A percentile compares a stretch with the other conserved stretches of the same genome.
Evolutionary conservation across 2,888 invertebrate species (phyloP).

Genomic region (Drosophila kanekoi): DNA sequence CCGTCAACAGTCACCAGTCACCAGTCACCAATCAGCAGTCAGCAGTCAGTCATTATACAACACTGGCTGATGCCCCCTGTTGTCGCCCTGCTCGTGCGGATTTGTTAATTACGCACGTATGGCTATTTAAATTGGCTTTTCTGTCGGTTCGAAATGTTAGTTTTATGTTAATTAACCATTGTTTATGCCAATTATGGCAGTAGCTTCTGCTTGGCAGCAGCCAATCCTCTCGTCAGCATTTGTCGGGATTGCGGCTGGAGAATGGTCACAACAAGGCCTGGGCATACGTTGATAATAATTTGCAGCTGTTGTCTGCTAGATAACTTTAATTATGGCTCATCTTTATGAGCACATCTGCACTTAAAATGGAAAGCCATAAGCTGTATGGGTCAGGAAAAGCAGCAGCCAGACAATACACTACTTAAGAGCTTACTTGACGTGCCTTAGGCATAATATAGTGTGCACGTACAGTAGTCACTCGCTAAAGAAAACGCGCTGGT

Average conservation of each 20-base stretch:
- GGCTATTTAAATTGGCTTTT: slow-evolving; percentile 69
- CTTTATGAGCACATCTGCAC: slow-evolving; percentile 9
- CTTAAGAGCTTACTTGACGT: too few relatives aligned
- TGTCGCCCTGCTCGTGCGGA: not conserved
- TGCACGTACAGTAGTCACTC: too few relatives aligned
- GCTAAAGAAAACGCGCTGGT: too few relatives aligned
- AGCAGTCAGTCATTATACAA: slow-evolving; percentile 24
- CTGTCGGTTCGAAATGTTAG: slow-evolving; percentile 68
- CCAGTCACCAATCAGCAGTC: slow-evolving; percentile 15
- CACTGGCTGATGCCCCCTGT: slow-evolving; percentile 2
- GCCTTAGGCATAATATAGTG: too few relatives aligned
- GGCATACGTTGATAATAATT: slow-evolving; percentile 4
- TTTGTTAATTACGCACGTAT: slow-evolving; percentile 76
- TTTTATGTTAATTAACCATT: slow-evolving; percentile 79
- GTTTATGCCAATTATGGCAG: slow-evolving; percentile 73
- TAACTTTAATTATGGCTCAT: slow-evolving; percentile 17
- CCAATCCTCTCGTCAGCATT: slow-evolving; percentile 23
- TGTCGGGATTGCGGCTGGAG: not conserved
- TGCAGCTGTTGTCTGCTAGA: slow-evolving; percentile 15
- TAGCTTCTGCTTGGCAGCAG: slow-evolving; percentile 9
- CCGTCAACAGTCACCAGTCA: slow-evolving; percentile 18
- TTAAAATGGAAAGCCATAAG: not conserved
- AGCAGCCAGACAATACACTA: too few relatives aligned
- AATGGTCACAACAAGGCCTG: not conserved
- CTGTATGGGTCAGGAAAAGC: too few relatives aligned